A percentile compares a stretch with the other conserved stretches of the same genome.
Conservation (phyloP, 1,140 invertebrate genomes). For the Trypoxylus dichotomus region DNA sequence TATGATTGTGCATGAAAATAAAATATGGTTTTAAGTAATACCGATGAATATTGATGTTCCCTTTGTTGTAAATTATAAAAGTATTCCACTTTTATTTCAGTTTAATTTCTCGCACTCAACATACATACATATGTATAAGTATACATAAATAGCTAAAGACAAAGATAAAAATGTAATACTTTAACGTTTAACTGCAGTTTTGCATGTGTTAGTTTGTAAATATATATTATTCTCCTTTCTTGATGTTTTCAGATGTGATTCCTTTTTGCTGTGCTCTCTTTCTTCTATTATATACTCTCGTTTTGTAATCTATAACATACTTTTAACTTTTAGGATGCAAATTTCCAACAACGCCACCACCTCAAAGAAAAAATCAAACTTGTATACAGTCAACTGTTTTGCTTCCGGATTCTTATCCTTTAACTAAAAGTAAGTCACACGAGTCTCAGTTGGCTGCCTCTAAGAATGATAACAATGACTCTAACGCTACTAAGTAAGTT, state of each 20-base stretch:
- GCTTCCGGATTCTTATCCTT: conserved; percentile 55
- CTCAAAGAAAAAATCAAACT: conserved; percentile 71
- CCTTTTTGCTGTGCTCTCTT: not conserved
- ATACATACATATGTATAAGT: too few species aligned
- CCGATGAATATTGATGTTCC: not conserved
- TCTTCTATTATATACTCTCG: not conserved
- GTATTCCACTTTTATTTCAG: not conserved
- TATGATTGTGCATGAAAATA: not conserved
- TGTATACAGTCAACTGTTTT: conserved; percentile 55
- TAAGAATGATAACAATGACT: conserved; percentile 60
- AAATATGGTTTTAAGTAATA: not conserved
- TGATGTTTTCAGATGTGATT: not conserved
- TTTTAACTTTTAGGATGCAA: conserved; percentile 54
- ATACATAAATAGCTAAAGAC: not conserved
- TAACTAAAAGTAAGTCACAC: conserved; percentile 90
- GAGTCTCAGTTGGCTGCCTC: conserved; percentile 81
- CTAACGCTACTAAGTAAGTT: conserved; percentile 40
- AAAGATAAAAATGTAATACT: not conserved
- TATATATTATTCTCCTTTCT: not conserved
- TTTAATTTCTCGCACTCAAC: too few species aligned
- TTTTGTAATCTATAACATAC: not conserved
- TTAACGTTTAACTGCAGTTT: not conserved
- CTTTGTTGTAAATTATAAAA: not conserved
- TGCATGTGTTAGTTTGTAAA: conserved; percentile 5
- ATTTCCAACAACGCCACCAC: conserved; percentile 79